Base-by-base conservation (phyloP, 2,888 invertebrate genomes). In the Zelleria hepariella region DNA sequence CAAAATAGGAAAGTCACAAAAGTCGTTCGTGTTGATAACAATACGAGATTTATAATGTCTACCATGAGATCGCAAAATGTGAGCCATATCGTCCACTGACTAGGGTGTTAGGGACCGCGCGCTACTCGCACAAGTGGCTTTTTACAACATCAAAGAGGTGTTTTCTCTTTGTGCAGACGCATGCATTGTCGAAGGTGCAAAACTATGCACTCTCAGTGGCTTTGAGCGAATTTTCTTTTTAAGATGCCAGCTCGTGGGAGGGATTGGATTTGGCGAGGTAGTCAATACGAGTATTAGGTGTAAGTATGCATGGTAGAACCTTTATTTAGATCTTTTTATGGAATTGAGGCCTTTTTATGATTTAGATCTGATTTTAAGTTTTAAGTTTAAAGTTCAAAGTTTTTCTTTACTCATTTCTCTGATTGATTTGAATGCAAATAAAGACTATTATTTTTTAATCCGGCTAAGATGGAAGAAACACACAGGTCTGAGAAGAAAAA, bases 131-230 rank as follows among this genome's bases (percentile, higher is more conserved):
- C 74, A 77, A 80, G 80, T 75, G 78, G 75, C 77, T 75, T 74
- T 74, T 76, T 73, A 8, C 69, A 73, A 78, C 78, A 74, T 81
- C 80, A 82, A 82, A 81, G 77, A 67, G 65, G 49, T 63, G 68
- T 67, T 69, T 71, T 68, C 67, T 77, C 75, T 58, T 51, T 49
- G 18, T 24, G 32, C 21, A 20, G 21, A 47, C 5, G 21, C 6
- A 15, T 10, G 51, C 26, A 58, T 58, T 58, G 58, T 58, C 21
- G 25, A 21, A 58, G 51, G 58, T 58, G 58, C 49, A 58, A 58
- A 58, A 55, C 20, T 7, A 53, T 7, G 2, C 7, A 7, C 2
- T 49, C 49, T 18, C 20, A 20, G 18, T 18, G 23, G 52, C 23
- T 6, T 23, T 23, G 52, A 23, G n/a, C 42, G 10, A n/a, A 5